Base-by-base conservation (phyloP, 2,888 invertebrate species). In the Phorcus lineatus region DNA sequence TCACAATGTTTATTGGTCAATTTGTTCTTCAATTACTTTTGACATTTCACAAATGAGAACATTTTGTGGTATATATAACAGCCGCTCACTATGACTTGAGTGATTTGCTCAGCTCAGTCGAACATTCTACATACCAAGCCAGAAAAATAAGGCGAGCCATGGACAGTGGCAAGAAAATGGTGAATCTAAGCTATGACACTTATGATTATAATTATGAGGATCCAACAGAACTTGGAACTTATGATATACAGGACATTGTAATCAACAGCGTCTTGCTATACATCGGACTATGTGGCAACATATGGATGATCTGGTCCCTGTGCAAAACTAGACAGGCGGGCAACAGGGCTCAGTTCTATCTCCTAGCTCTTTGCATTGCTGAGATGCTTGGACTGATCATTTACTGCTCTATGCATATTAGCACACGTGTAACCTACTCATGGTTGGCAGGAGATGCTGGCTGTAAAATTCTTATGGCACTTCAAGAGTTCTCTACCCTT, bases 251-350 rank as follows among this genome's bases (percentile, higher is more conserved):
- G 13, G 19, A 7, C 1, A 70, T 70, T n/a, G 40, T 70, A 36
- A 11, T 70, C 0, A 36, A 36, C 19, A 70, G 70, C 70, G 70
- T 70, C n/a, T 13, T 70, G 1, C 70, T 70, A 4, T 70, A 70
- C 19, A 31, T 70, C n/a, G 70, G 70, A 19, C 31, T 70, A 16
- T 70, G 70, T 19, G 11, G 19, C 36, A 36, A 70, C 70, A 36
- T 70, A 13, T 70, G 70, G 70, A 70, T 70, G 70, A 13, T 70
- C 36, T 31, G 70, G 19, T 36, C 70, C 36, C 19, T 70, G 31
- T 70, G 9, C 40, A 70, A 70, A 40, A 24, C 70, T 7, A 36
- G 70, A 24, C 28, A 40, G 36, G 36, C 17, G n/a, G 70, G 70
- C 16, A 70, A n/a, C 40, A 31, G 70, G 36, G 19, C 36, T 9